Conservation (phyloP, 2,797 vertebrate species). For the Lutjanus argentimaculatus region DNA sequence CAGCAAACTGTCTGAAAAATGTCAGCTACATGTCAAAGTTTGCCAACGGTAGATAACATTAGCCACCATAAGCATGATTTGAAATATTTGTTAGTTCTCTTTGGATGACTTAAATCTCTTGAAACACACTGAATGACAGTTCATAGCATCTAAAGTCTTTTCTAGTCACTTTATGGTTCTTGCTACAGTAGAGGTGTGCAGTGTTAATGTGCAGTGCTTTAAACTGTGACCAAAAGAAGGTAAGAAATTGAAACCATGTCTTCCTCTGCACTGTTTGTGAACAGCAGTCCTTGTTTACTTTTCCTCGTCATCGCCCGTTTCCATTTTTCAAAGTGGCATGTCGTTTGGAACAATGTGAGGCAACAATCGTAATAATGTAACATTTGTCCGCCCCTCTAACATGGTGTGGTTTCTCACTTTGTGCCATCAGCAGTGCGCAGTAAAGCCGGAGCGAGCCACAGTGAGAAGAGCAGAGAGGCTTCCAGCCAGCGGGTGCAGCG, state of each 20-base stretch:
- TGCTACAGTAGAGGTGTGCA: background rate
- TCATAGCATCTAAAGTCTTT: background rate
- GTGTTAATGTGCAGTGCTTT: background rate
- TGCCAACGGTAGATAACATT: background rate
- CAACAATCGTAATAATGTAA: background rate
- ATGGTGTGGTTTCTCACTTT: constrained; percentile 24
- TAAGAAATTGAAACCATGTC: background rate
- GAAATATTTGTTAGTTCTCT: too few species aligned
- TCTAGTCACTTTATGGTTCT: background rate
- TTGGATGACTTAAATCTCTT: background rate
- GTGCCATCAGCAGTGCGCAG: constrained; percentile 86
- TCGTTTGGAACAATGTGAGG: background rate
- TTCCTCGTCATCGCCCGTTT: background rate
- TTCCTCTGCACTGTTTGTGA: background rate
- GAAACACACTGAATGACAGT: background rate
- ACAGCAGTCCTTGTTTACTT: background rate
- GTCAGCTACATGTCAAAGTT: too few species aligned
- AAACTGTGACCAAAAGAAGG: background rate
- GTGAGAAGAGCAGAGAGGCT: constrained; percentile 89
- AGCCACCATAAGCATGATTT: too few species aligned
- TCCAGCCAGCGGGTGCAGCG: constrained; percentile 92
- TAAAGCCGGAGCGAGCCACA: constrained; percentile 82
- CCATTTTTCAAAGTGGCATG: background rate
- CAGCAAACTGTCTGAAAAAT: too few species aligned
- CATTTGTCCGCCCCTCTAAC: background rate